These are phyloP conservation scores for Pseudomyrmex dendroicus DNA, from an alignment of 1,140 invertebrate species.

Conservation along the genomic window DNA sequence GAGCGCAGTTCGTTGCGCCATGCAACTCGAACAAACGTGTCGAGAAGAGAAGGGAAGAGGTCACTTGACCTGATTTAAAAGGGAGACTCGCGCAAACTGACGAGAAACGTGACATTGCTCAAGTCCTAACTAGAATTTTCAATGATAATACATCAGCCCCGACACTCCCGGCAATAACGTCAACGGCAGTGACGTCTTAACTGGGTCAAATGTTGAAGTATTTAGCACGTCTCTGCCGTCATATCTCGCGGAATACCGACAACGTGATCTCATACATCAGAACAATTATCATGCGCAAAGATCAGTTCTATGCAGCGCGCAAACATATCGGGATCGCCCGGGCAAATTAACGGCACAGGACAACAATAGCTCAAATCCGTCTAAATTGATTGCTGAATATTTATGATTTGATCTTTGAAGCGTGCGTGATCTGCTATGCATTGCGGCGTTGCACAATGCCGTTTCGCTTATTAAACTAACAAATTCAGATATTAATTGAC, in stretches of 20 bases:
- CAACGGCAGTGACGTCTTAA: slow-evolving; percentile 22
- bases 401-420: slow-evolving; percentile 26
- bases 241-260: neutral
- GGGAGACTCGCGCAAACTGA: neutral
- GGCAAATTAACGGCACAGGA: neutral
- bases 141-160: slow-evolving; percentile 33
- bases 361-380: neutral
- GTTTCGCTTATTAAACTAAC: slow-evolving; percentile 19
- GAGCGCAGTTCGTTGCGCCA: neutral
- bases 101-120: slow-evolving; percentile 37
- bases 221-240: slow-evolving; percentile 12
- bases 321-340: neutral
- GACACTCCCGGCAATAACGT: neutral
- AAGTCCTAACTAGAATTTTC: slow-evolving; percentile 38
- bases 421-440: slow-evolving; percentile 8
- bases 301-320: neutral
- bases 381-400: slow-evolving; percentile 35
- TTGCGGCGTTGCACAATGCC: neutral
- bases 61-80: slow-evolving; percentile 25
- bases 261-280: neutral
- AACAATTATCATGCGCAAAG: slow-evolving; percentile 8
- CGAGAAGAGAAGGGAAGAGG: neutral
- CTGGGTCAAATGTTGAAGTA: slow-evolving; percentile 49
- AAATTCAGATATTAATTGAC: slow-evolving; percentile 33
- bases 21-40: neutral